Conservation (phyloP, 2,797 vertebrate species). For the Salarias fasciatus region DNA sequence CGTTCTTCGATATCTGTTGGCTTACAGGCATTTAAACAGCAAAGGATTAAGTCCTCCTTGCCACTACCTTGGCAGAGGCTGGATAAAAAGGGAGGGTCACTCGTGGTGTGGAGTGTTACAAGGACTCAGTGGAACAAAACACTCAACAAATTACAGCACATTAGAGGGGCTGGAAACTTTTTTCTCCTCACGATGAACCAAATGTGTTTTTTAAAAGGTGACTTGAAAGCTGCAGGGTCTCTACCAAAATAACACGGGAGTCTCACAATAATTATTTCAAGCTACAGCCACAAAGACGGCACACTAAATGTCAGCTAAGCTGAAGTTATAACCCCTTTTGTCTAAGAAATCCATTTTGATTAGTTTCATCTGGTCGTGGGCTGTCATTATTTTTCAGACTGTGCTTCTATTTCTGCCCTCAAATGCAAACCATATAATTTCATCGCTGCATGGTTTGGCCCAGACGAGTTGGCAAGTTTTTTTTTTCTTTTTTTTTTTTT, state of each 20-base stretch:
- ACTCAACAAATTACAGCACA: slow-evolving; percentile 60
- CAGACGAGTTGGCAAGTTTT: not conserved
- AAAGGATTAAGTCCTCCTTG: slow-evolving; percentile 62
- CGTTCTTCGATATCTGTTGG: slow-evolving; percentile 26
- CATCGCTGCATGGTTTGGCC: not conserved
- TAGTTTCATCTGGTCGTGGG: not conserved
- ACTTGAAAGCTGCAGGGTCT: slow-evolving; percentile 2
- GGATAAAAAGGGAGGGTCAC: slow-evolving; percentile 45
- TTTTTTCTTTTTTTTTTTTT: no score
- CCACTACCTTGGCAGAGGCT: slow-evolving; percentile 64
- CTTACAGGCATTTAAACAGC: slow-evolving; percentile 30
- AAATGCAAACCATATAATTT: not conserved
- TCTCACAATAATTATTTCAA: not conserved
- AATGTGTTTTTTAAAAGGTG: slow-evolving; percentile 18
- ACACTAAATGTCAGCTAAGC: not conserved
- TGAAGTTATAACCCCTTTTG: not conserved
- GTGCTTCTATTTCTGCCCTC: slow-evolving; percentile 3
- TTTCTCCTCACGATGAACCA: slow-evolving; percentile 20
- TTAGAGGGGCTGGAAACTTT: slow-evolving; percentile 37
- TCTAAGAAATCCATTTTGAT: slow-evolving; percentile 1
- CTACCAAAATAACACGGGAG: not conserved
- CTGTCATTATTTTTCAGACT: not conserved
- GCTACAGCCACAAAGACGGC: not conserved
- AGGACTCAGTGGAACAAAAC: slow-evolving; percentile 53
- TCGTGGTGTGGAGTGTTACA: slow-evolving; percentile 38